These are phyloP conservation scores for Orthonevra nobilis DNA, from an alignment of 2,888 invertebrate genomes.

Conservation along the genomic window DNA sequence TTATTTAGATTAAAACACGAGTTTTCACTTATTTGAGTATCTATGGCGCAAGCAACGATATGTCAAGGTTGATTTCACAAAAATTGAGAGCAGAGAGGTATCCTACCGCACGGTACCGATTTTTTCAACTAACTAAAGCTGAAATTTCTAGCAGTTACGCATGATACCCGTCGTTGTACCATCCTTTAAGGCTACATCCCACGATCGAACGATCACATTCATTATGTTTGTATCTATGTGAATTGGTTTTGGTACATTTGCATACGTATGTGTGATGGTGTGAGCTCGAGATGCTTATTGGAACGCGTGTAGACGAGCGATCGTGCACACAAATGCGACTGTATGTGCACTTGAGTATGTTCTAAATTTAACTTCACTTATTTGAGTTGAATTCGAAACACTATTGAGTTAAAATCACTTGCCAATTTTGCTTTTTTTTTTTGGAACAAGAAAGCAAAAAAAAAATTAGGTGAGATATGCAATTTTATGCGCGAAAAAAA, in stretches of 20 bases:
- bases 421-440: conserved; percentile 29
- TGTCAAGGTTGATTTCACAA: no score
- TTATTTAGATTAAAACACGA: background rate
- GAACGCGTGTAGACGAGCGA: conserved; percentile 42
- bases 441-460: background rate
- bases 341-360: conserved; percentile 56
- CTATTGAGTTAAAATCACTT: conserved; percentile 61
- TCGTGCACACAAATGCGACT: conserved; percentile 11
- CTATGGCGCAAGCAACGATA: no score
- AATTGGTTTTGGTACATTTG: no score
- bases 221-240: conserved; percentile 7
- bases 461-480: background rate
- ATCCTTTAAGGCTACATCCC: conserved; percentile 56
- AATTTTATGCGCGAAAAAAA: conserved; percentile 24
- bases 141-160: conserved; percentile 45
- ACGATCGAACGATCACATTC: conserved; percentile 34
- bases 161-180: no score
- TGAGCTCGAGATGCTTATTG: conserved; percentile 52
- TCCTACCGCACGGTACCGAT: conserved; percentile 51
- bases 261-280: background rate
- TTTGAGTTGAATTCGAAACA: conserved; percentile 47
- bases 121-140: conserved; percentile 64
- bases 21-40: background rate
- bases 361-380: conserved; percentile 52
- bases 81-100: conserved; percentile 14